Conservation (phyloP, 1,140 invertebrate genomes). For the Cyrtorhinus lividipennis region DNA sequence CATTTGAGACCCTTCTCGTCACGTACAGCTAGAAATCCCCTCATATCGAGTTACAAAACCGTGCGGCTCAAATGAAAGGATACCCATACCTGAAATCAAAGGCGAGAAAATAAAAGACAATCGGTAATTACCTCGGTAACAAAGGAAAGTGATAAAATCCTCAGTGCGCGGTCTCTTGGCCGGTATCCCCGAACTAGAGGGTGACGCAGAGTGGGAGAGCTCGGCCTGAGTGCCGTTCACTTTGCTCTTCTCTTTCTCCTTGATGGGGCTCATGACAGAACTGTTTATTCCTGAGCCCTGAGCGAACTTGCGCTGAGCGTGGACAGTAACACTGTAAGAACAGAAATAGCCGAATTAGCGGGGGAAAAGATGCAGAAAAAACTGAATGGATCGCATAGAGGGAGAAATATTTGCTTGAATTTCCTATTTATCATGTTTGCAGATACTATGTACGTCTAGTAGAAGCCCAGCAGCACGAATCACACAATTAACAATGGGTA, state of each 20-base stretch:
- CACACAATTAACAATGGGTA: too few relatives aligned
- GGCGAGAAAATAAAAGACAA: too few relatives aligned
- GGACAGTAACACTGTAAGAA: constrained; percentile 39
- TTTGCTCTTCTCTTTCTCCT: constrained; percentile 38
- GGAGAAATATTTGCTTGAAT: neutral
- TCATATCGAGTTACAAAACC: too few relatives aligned
- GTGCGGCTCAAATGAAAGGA: too few relatives aligned
- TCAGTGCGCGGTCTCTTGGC: constrained; percentile 69
- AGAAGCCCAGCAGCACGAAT: too few relatives aligned
- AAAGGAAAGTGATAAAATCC: constrained; percentile 80
- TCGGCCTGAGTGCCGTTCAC: constrained; percentile 25
- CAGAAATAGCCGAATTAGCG: constrained; percentile 31
- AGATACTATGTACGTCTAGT: too few relatives aligned
- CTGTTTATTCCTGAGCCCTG: constrained; percentile 50
- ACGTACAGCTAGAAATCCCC: too few relatives aligned
- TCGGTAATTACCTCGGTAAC: constrained; percentile 53
- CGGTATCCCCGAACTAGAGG: constrained; percentile 29
- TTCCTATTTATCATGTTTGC: neutral
- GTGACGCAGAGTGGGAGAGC: constrained; percentile 28
- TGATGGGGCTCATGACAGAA: constrained; percentile 38
- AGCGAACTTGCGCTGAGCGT: constrained; percentile 83
- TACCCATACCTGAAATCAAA: too few relatives aligned
- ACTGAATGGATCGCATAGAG: constrained; percentile 14
- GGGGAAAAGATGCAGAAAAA: neutral
- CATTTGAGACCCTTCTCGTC: too few relatives aligned